A percentile compares a stretch with the other conserved stretches of the same genome.
Conservation (phyloP, 2,888 invertebrate species). For the Branchipolynoe longqiensis region DNA sequence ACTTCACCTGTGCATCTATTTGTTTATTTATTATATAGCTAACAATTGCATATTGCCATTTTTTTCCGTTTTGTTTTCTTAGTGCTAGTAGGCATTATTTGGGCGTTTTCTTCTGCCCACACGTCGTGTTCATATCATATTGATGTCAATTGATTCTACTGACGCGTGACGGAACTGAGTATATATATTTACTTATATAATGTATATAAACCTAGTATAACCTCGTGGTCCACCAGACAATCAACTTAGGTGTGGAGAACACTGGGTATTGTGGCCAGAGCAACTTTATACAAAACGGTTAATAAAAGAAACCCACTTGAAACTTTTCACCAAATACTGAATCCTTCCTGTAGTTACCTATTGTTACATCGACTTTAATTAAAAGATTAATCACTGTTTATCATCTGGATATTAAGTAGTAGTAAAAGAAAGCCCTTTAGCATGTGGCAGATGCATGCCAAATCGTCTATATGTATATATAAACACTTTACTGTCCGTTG, state of each 20-base stretch:
- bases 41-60: constrained; percentile 42
- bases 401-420: no score
- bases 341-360: no score
- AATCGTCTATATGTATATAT: constrained; percentile 9
- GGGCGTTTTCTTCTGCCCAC: constrained; percentile 17
- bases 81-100: constrained; percentile 52
- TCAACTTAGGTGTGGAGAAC: constrained; percentile 55
- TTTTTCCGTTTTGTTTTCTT: constrained; percentile 49
- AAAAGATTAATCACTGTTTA: no score
- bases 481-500: no score
- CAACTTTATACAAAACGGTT: no score
- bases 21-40: constrained; percentile 46
- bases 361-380: no score
- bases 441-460: constrained; percentile 44
- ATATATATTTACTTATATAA: no score
- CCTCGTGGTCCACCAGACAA: constrained; percentile 33
- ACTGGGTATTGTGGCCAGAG: constrained; percentile 55
- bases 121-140: constrained; percentile 40
- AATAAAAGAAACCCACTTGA: no score
- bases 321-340: no score
- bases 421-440: no score
- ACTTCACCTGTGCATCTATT: constrained; percentile 51
- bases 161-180: no score
- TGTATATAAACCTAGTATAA: no score
- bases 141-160: constrained; percentile 32